Conservation (phyloP, 1,140 invertebrate genomes). For the Drosophila pseudoobscura region DNA sequence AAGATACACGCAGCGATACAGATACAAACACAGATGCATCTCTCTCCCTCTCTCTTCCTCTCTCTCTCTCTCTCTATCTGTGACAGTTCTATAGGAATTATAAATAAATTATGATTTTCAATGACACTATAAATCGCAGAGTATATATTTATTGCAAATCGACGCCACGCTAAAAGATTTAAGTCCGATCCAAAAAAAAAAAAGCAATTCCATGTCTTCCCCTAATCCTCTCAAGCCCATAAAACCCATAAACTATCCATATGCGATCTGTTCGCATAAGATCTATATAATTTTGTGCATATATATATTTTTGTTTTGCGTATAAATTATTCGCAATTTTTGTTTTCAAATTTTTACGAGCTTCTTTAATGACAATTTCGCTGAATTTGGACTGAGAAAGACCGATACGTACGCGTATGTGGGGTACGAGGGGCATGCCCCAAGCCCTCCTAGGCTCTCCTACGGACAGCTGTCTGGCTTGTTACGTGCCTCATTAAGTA, state of each 20-base stretch:
- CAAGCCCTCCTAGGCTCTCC: neutral
- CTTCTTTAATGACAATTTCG: constrained; percentile 72
- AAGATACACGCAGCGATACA: constrained; percentile 35
- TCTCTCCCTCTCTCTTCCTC: neutral
- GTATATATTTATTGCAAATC: constrained; percentile 27
- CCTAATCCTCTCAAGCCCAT: constrained; percentile 14
- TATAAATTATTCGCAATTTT: constrained; percentile 46
- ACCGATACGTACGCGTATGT: neutral
- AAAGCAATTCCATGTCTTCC: constrained; percentile 2
- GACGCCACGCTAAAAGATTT: constrained; percentile 59
- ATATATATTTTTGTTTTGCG: constrained; percentile 20
- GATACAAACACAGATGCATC: constrained; percentile 33
- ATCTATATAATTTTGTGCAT: constrained; percentile 33
- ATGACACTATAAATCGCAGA: constrained; percentile 65
- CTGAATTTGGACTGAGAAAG: constrained; percentile 46
- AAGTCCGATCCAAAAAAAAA: neutral
- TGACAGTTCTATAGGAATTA: constrained; percentile 36
- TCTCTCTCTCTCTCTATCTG: neutral
- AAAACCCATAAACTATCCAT: neutral
- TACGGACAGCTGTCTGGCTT: constrained; percentile 35
- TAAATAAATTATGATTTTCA: constrained; percentile 74
- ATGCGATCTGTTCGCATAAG: constrained; percentile 20
- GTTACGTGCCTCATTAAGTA: constrained; percentile 79
- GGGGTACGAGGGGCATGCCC: neutral
- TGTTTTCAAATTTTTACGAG: constrained; percentile 64